These are phyloP conservation scores for Stegodyphus mimosarum DNA, from an alignment of 1,140 invertebrate genomes.

Conservation along the genomic window DNA sequence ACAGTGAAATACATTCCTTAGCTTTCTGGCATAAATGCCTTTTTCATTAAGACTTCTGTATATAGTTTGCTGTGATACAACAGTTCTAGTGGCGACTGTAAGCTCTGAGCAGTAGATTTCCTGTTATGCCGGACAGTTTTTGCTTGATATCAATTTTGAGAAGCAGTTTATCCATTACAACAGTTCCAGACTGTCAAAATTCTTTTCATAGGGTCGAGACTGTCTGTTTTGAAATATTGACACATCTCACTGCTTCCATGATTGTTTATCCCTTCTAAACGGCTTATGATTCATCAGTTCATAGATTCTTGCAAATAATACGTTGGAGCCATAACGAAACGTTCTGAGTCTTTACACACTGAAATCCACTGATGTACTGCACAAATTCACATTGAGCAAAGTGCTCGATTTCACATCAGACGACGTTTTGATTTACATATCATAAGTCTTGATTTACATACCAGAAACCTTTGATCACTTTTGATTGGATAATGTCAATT, in stretches of 20 bases:
- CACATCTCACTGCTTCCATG: background rate
- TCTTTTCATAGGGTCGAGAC: slow-evolving; percentile 1
- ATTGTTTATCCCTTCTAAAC: background rate
- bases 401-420: background rate
- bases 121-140: background rate
- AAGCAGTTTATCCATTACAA: background rate
- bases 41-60: slow-evolving; percentile 2
- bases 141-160: background rate
- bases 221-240: background rate
- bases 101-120: slow-evolving; percentile 1
- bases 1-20: slow-evolving; percentile 3
- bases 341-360: background rate
- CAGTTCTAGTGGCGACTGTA: background rate
- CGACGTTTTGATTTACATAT: background rate
- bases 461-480: background rate
- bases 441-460: slow-evolving; percentile 9
- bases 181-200: background rate
- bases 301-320: slow-evolving; percentile 8
- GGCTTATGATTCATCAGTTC: background rate
- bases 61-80: slow-evolving; percentile 3
- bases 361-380: background rate
- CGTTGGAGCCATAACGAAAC: background rate
- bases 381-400: background rate
- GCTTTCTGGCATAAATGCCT: background rate
- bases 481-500: slow-evolving; percentile 4